Evolutionary conservation across 2,888 invertebrate genomes (phyloP).

Genomic region (Aspidapion aeneum): DNA sequence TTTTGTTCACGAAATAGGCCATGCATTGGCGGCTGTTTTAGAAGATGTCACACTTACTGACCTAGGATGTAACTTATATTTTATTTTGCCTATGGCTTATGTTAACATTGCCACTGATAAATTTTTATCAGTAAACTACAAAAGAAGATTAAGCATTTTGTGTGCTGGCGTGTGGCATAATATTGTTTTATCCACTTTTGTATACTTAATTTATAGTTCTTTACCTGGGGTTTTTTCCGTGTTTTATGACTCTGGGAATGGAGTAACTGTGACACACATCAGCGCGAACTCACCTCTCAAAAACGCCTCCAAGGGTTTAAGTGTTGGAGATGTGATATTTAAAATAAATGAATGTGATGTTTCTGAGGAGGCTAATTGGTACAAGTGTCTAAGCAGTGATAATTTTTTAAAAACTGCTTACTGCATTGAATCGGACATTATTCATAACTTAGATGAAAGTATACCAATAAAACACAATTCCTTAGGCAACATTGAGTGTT

Average conservation of each 20-base stretch:
- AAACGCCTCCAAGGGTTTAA: conserved; percentile 64
- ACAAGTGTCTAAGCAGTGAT: conserved; percentile 61
- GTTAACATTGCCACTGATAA: conserved; percentile 82
- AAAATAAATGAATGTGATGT: conserved; percentile 78
- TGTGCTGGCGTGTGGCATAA: conserved; percentile 98
- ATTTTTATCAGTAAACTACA: conserved; percentile 63
- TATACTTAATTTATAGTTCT: conserved; percentile 63
- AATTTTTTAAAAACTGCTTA: conserved; percentile 66
- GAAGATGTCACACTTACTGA: conserved; percentile 89
- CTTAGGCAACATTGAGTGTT: conserved; percentile 75
- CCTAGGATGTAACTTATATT: conserved; percentile 79
- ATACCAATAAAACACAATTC: conserved; percentile 65
- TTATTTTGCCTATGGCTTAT: conserved; percentile 86
- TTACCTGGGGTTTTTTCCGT: conserved; percentile 67
- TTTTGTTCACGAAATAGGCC: conserved; percentile 87
- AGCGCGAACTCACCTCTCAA: conserved; percentile 71
- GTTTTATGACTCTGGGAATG: conserved; percentile 65
- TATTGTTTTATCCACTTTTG: conserved; percentile 69
- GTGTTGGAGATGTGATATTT: conserved; percentile 68
- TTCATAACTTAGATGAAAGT: conserved; percentile 70
- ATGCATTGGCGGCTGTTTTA: conserved; percentile 89
- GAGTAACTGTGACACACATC: conserved; percentile 72
- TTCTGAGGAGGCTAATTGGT: conserved; percentile 64
- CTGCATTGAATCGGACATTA: conserved; percentile 70
- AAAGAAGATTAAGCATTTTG: conserved; percentile 71